Evolutionary conservation across 2,797 vertebrate genomes (phyloP).

Genomic region (Odontamblyopus rebecca): DNA sequence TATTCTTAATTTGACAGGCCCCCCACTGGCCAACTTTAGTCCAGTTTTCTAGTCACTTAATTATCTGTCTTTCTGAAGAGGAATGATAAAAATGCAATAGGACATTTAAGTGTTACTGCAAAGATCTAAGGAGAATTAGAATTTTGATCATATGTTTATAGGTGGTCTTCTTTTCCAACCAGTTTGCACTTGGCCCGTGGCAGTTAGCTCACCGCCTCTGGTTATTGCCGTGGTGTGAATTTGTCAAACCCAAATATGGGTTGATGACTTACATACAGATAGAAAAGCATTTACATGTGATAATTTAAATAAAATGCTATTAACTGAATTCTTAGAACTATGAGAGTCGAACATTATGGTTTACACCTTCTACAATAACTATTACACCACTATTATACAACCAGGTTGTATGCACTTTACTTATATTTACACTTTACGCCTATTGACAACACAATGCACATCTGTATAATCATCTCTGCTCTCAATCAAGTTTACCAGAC

Average conservation of each 20-base stretch:
- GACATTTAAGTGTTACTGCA: background rate
- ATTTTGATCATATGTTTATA: background rate
- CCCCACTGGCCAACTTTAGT: background rate
- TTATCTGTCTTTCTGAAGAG: background rate
- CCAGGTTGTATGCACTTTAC: background rate
- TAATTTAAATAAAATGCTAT: background rate
- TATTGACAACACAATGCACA: too few relatives aligned
- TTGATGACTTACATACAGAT: too few relatives aligned
- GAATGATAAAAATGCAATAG: background rate
- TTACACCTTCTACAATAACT: background rate
- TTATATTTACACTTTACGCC: too few relatives aligned
- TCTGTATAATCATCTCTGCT: background rate
- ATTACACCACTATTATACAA: background rate
- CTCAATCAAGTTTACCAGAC: constrained; percentile 23
- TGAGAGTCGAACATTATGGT: background rate
- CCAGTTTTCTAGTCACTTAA: background rate
- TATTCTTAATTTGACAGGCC: background rate
- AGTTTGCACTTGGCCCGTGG: background rate
- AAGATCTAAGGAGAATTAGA: background rate
- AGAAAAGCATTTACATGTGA: background rate
- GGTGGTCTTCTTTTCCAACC: background rate
- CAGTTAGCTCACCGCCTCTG: background rate
- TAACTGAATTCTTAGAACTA: background rate
- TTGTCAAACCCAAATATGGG: background rate
- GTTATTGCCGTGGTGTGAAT: background rate